These are phyloP conservation scores for Grus americana DNA, from an alignment of 2,113 vertebrate genomes.

Conservation along the genomic window DNA sequence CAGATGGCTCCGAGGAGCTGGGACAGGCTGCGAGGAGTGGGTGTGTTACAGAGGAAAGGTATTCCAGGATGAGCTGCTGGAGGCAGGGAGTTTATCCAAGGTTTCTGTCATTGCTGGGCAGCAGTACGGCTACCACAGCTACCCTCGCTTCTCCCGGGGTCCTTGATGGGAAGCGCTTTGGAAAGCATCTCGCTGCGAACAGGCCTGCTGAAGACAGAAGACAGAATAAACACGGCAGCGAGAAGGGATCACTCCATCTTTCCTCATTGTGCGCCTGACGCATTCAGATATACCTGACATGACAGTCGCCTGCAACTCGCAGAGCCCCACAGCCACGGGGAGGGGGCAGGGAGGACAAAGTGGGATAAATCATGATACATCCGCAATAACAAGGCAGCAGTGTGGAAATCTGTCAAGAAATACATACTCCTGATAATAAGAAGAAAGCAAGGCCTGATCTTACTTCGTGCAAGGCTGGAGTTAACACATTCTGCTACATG, in stretches of 20 bases:
- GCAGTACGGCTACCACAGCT: accelerated
- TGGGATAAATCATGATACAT: not conserved
- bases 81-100: not conserved
- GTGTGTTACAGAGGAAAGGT: not conserved
- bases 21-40: not conserved
- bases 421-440: not conserved
- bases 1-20: not conserved
- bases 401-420: slow-evolving; percentile 41
- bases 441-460: not conserved
- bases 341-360: not conserved
- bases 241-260: slow-evolving; percentile 16
- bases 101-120: not conserved
- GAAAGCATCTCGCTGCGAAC: not conserved
- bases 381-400: not conserved
- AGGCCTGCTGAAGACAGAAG: not conserved
- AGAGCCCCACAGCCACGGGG: not conserved
- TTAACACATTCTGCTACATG: not conserved
- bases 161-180: not conserved
- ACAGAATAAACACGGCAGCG: not conserved
- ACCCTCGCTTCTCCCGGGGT: accelerated
- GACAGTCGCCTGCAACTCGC: not conserved
- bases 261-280: not conserved
- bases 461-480: not conserved
- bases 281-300: not conserved
- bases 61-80: not conserved